Evolutionary conservation across 2,113 vertebrate species (phyloP).

Genomic region (Merops nubicus): DNA sequence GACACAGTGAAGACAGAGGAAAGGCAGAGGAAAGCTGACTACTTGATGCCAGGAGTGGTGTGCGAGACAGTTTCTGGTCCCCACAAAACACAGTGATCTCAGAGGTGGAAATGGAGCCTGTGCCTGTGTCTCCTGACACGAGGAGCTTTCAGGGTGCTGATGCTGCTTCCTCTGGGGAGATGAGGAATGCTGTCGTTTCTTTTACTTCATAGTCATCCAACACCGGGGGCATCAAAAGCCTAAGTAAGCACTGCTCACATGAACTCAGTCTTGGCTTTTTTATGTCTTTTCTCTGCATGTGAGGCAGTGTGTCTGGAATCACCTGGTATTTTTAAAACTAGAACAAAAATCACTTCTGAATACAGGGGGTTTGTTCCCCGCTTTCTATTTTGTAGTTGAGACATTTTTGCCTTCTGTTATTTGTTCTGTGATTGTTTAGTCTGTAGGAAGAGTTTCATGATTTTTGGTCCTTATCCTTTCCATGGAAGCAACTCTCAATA

Average conservation of each 20-base stretch:
- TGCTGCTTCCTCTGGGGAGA: background rate
- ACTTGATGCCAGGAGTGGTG: background rate
- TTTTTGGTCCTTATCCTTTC: background rate
- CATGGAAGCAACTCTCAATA: background rate
- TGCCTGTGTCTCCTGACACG: background rate
- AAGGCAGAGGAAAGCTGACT: background rate
- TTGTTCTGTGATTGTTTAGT: background rate
- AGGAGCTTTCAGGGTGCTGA: background rate
- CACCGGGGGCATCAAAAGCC: background rate
- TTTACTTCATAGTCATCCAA: background rate
- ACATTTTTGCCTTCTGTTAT: background rate
- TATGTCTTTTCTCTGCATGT: rapidly evolving
- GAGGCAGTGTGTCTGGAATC: background rate
- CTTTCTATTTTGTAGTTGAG: too few relatives aligned
- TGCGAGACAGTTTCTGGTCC: background rate
- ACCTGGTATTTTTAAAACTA: background rate
- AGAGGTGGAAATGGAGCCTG: background rate
- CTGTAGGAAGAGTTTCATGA: background rate
- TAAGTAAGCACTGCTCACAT: background rate
- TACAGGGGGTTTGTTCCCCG: background rate
- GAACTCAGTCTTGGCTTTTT: background rate
- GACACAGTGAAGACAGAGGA: rapidly evolving
- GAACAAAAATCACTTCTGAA: background rate
- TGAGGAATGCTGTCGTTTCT: background rate
- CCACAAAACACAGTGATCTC: background rate